Base-by-base conservation (phyloP, 2,113 vertebrate genomes). In the Riparia riparia region DNA sequence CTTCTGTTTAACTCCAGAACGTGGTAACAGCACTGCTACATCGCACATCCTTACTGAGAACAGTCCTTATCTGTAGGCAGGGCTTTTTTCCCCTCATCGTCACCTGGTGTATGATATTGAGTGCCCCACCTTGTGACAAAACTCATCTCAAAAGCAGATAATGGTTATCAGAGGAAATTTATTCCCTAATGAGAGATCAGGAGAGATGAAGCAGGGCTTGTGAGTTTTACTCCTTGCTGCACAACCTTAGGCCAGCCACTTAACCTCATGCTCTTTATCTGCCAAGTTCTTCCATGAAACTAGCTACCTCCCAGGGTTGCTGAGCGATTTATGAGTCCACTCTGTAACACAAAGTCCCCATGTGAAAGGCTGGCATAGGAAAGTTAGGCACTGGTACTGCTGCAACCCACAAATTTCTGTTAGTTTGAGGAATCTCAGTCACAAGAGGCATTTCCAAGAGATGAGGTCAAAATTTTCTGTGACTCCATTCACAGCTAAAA, bases 241-340 rank as follows among this genome's bases (percentile, higher is more conserved):
- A 42, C 47, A 60, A 31, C 47, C 54, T 79, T 80, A 80, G 74
- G 79, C 83, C 72, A 82, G 76, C 78, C 25, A 49, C 69, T 89
- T 82, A 74, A 68, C 17, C 8, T 0, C 6, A 80, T 93, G 57
- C 69, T 86, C 89, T 70, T 86, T 56, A 56, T 82, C 78, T 95
- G 49, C 89, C 72, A 85, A 87, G 82, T 68, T 74, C 49, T 78
- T 84, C 57, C 63, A 29, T 26, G 84, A 91, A 94, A 71, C 74
- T 86, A 83, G 54, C 82, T 97, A 92, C 95, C 92, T 97, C 92
- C 83, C 82, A 71, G 57, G 64, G 76, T 50, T 92, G 72, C 86
- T 93, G 92, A 95, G 93, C 78, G 79, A 88, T 84, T 81, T 26
- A 37, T 44, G 56, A 91, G 72, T 90, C 61, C 31, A 32, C 76